Conservation (phyloP, 2,113 vertebrate species). For the Arvicanthis niloticus region DNA sequence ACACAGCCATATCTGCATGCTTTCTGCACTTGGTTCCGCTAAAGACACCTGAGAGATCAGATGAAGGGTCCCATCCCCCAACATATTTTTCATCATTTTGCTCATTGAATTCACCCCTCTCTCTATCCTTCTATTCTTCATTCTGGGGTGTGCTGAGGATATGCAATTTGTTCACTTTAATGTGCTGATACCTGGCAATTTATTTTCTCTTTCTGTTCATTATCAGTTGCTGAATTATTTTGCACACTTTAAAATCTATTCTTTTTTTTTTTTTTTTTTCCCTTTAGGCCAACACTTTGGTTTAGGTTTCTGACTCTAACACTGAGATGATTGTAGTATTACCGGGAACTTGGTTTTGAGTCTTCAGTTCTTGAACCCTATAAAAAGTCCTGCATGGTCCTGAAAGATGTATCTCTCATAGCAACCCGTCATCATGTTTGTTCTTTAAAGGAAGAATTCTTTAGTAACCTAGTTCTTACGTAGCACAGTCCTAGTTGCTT, state of each 20-base stretch:
- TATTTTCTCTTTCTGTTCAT: not conserved
- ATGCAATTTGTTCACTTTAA: not conserved
- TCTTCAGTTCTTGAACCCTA: not conserved
- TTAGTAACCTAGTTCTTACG: not conserved
- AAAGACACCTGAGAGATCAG: not conserved
- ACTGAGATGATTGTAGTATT: not conserved
- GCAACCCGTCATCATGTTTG: not conserved
- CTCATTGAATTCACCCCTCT: not conserved
- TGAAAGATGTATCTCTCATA: not conserved
- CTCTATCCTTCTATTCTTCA: not conserved
- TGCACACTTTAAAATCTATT: not conserved
- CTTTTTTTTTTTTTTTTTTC: conserved; percentile 39
- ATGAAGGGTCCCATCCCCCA: not conserved
- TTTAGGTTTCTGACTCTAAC: not conserved
- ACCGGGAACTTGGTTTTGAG: not conserved
- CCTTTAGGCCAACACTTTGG: not conserved
- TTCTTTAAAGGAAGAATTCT: conserved; percentile 37
- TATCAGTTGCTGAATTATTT: not conserved
- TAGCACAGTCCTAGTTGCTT: conserved; percentile 2
- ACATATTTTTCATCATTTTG: not conserved
- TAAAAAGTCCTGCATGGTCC: not conserved
- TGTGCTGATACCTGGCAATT: not conserved
- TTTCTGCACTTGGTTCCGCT: not conserved
- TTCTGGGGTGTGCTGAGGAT: not conserved
- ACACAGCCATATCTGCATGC: not conserved